Evolutionary conservation across 2,113 vertebrate genomes (phyloP), one percentile per base, ranked within the genome.

Genomic region (Macroglossus sobrinus): DNA sequence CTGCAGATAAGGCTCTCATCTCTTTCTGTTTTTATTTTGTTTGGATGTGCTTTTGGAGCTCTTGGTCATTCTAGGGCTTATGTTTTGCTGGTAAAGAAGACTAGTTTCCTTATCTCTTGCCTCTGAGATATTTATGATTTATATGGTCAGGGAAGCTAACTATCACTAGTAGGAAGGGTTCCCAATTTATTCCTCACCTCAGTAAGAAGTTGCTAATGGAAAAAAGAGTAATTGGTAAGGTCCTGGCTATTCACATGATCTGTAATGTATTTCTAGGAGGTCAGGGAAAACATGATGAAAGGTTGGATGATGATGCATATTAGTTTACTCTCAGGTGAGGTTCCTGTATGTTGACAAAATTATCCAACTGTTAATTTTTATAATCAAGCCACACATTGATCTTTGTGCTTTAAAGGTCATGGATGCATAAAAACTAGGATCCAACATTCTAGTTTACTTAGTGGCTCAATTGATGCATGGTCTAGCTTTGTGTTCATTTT

Each of bases 91-190:
- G 7, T 72, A 35, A 84, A 64, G 45, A 93, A 89, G 45, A 89
- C 33, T 71, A 13, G 6, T 72, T 95, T 97, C 40, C 40, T 84
- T 21, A 75, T 11, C 14, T 87, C 43, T 88, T 93, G 35, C 45
- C 33, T 89, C 72, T 95, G 64, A 93, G 28, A 80, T 88, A 84
- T 72, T 75, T 96, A 57, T 89, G n/a, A 15, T 95, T 47, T 93
- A 21, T 89, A 33, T 89, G 82, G 79, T n/a, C 28, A 59, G 43
- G 55, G 57, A 94, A 96, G 47, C 26, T 86, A 92, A 69, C 9
- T 40, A 85, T 79, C 3, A 15, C 57, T 45, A 74, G 22, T 74
- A 92, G n/a, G 19, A 79, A 68, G 68, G 74, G 14, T 6, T 90
- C 11, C 53, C 53, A 75, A 64, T 50, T 92, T 59, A 59, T 84